phyloP scores from a whole-genome alignment of 2,797 vertebrate species.

The Hoplostethus atlanticus region DNA sequence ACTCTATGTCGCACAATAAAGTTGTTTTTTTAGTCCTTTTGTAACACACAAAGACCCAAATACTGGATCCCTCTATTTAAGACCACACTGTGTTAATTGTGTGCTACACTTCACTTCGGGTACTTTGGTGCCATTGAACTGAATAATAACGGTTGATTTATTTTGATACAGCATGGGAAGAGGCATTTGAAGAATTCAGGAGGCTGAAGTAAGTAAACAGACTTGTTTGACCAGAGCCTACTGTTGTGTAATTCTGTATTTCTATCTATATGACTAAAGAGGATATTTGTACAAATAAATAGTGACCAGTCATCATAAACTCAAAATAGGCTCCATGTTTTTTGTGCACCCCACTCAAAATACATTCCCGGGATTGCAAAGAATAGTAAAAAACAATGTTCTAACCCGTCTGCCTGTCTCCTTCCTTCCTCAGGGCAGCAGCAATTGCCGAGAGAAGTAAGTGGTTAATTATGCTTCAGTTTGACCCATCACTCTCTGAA shows the following conservation, averaged over 20 bases:
- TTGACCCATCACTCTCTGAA: constrained; percentile 34
- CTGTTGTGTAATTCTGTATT: constrained; percentile 39
- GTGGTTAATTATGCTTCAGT: constrained; percentile 75
- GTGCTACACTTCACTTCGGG: constrained; percentile 2
- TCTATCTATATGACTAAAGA: constrained; percentile 24
- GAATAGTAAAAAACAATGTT: constrained; percentile 30
- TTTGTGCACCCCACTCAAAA: constrained; percentile 38
- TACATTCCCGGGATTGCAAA: constrained; percentile 72
- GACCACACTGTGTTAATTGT: neutral
- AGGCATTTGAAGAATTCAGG: constrained; percentile 97
- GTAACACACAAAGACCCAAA: neutral
- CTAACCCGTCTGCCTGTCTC: constrained; percentile 48
- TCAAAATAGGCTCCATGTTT: constrained; percentile 49
- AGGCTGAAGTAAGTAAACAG: constrained; percentile 94
- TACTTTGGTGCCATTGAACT: constrained; percentile 11
- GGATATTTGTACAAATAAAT: constrained; percentile 57
- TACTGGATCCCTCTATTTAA: neutral
- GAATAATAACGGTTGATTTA: constrained; percentile 20
- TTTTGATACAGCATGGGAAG: constrained; percentile 89
- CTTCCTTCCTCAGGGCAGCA: constrained; percentile 89
- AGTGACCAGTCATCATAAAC: constrained; percentile 33
- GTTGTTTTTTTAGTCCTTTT: no score
- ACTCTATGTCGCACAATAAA: neutral
- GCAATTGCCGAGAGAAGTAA: constrained; percentile 99
- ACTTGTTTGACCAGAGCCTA: constrained; percentile 15